Evolutionary conservation across 2,888 invertebrate species (phyloP).

Genomic region (Labia minor): DNA sequence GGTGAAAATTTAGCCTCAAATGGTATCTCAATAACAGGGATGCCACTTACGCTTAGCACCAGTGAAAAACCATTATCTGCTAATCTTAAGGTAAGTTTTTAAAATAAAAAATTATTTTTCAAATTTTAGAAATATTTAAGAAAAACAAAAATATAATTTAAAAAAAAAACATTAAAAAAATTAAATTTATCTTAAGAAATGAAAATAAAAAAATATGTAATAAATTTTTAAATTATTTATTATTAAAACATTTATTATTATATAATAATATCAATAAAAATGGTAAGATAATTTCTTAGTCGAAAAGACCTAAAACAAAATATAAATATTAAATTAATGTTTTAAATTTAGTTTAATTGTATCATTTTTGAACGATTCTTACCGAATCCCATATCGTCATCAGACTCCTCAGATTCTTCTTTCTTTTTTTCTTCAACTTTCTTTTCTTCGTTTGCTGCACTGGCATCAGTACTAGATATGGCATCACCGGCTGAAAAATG

Average conservation of each 20-base stretch:
- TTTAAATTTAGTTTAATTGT: constrained; percentile 21
- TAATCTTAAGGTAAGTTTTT: constrained; percentile 33
- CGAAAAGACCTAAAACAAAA: constrained; percentile 61
- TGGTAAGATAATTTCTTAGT: constrained; percentile 39
- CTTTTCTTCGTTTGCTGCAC: constrained; percentile 46
- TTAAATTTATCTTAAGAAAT: too few relatives aligned
- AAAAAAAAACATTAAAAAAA: too few relatives aligned
- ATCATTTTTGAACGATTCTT: constrained; percentile 31
- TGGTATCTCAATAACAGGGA: background rate
- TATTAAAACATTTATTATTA: too few relatives aligned
- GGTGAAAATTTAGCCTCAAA: background rate
- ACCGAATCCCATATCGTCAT: constrained; percentile 93
- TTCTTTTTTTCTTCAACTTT: constrained; percentile 70
- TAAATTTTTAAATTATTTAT: too few relatives aligned
- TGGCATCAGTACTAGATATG: constrained; percentile 56
- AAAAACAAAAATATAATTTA: too few relatives aligned
- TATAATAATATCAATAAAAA: too few relatives aligned
- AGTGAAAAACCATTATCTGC: constrained; percentile 31
- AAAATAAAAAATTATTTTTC: too few relatives aligned
- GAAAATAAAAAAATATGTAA: too few relatives aligned
- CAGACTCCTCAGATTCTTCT: constrained; percentile 68
- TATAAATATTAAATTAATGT: too few relatives aligned
- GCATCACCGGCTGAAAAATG: constrained; percentile 51
- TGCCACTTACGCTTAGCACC: constrained; percentile 16
- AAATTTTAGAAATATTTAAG: too few relatives aligned